These are phyloP conservation scores for Papilio gigon DNA, from an alignment of 2,888 invertebrate species.

Conservation along the genomic window DNA sequence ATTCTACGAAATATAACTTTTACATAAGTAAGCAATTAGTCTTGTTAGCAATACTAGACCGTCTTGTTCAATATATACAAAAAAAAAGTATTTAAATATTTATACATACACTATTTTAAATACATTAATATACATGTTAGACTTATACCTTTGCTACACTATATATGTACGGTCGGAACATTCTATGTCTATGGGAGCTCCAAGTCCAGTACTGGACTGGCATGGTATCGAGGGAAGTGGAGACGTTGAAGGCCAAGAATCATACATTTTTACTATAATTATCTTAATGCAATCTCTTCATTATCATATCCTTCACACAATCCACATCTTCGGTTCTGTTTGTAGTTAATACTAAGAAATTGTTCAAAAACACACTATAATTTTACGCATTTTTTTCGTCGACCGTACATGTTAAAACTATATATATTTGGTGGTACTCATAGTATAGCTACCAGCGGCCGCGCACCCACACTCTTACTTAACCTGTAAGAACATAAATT, in stretches of 20 bases:
- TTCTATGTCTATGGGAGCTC: too few relatives aligned
- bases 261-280: too few relatives aligned
- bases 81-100: background rate
- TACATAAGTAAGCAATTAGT: background rate
- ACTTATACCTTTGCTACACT: background rate
- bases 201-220: too few relatives aligned
- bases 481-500: background rate
- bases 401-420: background rate
- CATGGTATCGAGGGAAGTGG: too few relatives aligned
- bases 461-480: background rate
- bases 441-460: slow-evolving; percentile 5
- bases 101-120: background rate
- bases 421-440: slow-evolving; percentile 9
- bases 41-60: background rate
- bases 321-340: too few relatives aligned
- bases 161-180: background rate
- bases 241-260: too few relatives aligned
- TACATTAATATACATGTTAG: background rate
- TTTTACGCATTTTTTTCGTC: too few relatives aligned
- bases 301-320: too few relatives aligned
- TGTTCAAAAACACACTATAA: too few relatives aligned
- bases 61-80: slow-evolving; percentile 1
- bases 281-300: too few relatives aligned
- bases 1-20: too few relatives aligned
- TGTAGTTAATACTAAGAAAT: too few relatives aligned